phyloP scores from a whole-genome alignment of 2,888 invertebrate species.

The Himalopsyche tibetana region DNA sequence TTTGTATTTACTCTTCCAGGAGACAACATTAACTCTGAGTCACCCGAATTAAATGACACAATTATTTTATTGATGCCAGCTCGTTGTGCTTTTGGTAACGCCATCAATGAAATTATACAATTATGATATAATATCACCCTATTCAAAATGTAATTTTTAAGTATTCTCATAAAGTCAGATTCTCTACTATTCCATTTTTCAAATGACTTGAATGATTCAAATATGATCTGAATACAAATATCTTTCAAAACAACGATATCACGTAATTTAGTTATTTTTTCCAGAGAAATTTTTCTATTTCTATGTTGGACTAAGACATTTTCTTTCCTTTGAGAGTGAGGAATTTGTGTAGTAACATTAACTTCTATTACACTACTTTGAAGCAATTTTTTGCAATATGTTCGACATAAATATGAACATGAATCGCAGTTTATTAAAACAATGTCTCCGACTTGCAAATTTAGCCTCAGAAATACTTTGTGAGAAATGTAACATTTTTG shows the following conservation, averaged over 20 bases:
- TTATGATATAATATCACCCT: slow-evolving; percentile 66
- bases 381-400: slow-evolving; percentile 57
- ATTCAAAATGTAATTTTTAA: slow-evolving; percentile 67
- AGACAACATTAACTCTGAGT: slow-evolving; percentile 47
- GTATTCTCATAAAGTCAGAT: slow-evolving; percentile 50
- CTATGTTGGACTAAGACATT: neutral
- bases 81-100: slow-evolving; percentile 60
- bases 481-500: slow-evolving; percentile 61
- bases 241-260: slow-evolving; percentile 46
- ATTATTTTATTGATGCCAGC: slow-evolving; percentile 66
- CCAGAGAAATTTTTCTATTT: slow-evolving; percentile 44
- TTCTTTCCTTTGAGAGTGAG: neutral
- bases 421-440: slow-evolving; percentile 43
- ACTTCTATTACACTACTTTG: slow-evolving; percentile 52
- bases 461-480: slow-evolving; percentile 47
- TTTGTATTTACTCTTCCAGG: slow-evolving; percentile 66
- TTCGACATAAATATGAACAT: slow-evolving; percentile 54
- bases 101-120: slow-evolving; percentile 66
- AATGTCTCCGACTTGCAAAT: slow-evolving; percentile 50
- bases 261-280: neutral
- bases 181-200: slow-evolving; percentile 51
- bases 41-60: slow-evolving; percentile 62
- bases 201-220: slow-evolving; percentile 56
- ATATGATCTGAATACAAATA: slow-evolving; percentile 57
- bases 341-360: slow-evolving; percentile 55